A percentile compares a stretch with the other conserved stretches of the same genome.
Evolutionary conservation across 2,113 vertebrate genomes (phyloP).

Genomic region (Chaetura pelagica): DNA sequence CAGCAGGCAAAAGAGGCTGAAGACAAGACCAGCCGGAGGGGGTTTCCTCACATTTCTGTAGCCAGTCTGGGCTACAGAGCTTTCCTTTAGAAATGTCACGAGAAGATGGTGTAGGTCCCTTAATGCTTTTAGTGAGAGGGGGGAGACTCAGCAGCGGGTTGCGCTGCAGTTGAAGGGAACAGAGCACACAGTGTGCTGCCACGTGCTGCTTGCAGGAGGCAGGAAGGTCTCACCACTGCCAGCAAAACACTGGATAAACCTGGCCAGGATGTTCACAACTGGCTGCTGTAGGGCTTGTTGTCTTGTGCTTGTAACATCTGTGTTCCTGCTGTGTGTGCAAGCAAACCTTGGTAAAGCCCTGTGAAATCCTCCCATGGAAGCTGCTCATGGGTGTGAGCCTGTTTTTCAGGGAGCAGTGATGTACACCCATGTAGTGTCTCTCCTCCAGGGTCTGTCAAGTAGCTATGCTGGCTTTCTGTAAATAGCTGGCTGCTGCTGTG

Average conservation of each 20-base stretch:
- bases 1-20: too few species aligned
- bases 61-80: neutral
- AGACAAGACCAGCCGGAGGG: too few species aligned
- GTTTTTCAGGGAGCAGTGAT: neutral
- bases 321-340: neutral
- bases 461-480: slow-evolving; percentile 13
- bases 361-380: neutral
- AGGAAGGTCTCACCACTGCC: neutral
- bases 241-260: fast-evolving
- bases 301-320: neutral
- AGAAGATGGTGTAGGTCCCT: neutral
- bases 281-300: neutral
- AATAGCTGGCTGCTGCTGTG: neutral
- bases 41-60: neutral
- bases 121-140: neutral
- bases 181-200: neutral
- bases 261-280: neutral
- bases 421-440: neutral
- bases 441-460: neutral
- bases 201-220: neutral
- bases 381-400: neutral
- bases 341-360: neutral
- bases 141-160: neutral
- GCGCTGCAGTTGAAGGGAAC: neutral
- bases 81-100: neutral